phyloP scores from a whole-genome alignment of 2,888 invertebrate genomes.

The Tenodera sinensis region DNA sequence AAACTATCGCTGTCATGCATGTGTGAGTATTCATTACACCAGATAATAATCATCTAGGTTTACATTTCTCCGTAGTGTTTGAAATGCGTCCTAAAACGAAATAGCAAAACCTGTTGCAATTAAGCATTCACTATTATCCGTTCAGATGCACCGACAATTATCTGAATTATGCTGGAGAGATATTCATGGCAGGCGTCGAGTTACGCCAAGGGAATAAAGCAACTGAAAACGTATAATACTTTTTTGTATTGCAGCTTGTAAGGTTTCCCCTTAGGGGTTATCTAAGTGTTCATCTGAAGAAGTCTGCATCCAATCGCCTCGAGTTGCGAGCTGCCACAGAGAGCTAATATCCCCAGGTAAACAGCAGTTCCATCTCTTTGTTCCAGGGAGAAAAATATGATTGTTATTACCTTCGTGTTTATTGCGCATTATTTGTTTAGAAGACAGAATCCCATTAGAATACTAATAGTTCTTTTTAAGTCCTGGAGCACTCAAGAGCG shows the following conservation, averaged over 20 bases:
- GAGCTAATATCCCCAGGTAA: neutral
- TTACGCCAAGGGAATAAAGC: neutral
- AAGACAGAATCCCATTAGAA: neutral
- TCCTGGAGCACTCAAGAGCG: neutral
- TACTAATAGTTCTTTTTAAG: neutral
- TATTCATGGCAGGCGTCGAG: neutral
- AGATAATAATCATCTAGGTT: neutral
- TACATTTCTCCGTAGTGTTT: neutral
- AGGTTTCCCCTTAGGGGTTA: neutral
- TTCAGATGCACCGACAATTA: neutral
- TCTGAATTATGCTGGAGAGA: neutral
- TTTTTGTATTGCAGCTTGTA: neutral
- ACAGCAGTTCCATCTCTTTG: neutral
- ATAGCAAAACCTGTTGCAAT: no score
- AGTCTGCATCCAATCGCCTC: neutral
- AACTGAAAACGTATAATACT: neutral
- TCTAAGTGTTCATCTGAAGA: neutral
- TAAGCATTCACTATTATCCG: neutral
- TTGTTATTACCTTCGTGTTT: neutral
- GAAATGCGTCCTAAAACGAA: neutral
- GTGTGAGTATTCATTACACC: neutral
- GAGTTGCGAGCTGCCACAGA: neutral
- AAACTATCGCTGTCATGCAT: neutral
- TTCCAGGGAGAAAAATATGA: neutral
- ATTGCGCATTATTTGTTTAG: neutral